Evolutionary conservation across 2,888 invertebrate genomes (phyloP).

Genomic region (Teinopalpus imperialis): DNA sequence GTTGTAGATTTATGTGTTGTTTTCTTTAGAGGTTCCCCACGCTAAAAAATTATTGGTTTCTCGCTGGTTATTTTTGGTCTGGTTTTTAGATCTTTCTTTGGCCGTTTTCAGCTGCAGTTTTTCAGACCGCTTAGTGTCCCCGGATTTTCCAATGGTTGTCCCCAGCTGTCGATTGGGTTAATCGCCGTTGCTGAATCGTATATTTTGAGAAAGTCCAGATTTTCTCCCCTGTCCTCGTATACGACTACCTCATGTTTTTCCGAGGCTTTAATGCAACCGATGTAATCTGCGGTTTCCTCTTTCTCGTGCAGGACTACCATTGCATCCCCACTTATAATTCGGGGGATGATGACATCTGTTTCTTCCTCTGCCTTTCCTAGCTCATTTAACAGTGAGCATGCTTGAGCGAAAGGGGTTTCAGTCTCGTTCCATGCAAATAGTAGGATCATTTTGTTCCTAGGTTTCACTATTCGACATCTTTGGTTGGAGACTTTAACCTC

Average conservation of each 20-base stretch:
- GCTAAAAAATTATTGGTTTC: no score
- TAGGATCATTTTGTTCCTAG: conserved; percentile 1
- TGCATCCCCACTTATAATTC: conserved; percentile 9
- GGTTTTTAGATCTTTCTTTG: not conserved
- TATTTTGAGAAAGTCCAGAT: conserved; percentile 12
- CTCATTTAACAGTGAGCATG: not conserved
- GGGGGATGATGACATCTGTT: not conserved
- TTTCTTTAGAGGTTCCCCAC: no score
- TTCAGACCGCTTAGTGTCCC: not conserved
- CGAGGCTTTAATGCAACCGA: conserved; percentile 12
- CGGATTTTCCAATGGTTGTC: not conserved
- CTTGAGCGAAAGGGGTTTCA: conserved; percentile 6
- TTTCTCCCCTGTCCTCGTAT: conserved; percentile 21
- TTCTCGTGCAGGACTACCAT: conserved; percentile 10
- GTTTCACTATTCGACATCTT: not conserved
- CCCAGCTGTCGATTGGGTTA: not conserved
- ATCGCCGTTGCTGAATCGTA: not conserved
- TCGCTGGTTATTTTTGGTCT: not conserved
- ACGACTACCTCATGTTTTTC: conserved; percentile 12
- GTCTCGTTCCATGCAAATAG: not conserved
- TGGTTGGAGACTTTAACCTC: not conserved
- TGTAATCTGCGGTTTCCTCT: conserved; percentile 2
- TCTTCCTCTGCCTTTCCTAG: not conserved
- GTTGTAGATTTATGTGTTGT: no score
- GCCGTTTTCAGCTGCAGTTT: not conserved